Conservation (phyloP, 2,888 invertebrate species). For the Galerucella pusilla region DNA sequence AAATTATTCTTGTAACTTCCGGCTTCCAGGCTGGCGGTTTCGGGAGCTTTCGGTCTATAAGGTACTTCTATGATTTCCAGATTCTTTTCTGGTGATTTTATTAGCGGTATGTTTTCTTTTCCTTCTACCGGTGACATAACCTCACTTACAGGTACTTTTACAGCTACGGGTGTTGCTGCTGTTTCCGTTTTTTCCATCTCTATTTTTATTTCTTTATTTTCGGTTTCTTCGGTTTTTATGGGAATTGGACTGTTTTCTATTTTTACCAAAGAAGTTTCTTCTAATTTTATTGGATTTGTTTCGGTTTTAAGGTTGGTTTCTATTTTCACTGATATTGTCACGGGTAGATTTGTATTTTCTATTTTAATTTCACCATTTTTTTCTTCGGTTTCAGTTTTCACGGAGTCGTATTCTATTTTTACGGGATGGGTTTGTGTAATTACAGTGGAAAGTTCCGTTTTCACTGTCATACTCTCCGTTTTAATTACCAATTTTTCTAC, state of each 20-base stretch:
- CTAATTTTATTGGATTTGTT: slow-evolving; percentile 33
- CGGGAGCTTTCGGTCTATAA: slow-evolving; percentile 71
- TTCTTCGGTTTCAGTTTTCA: slow-evolving; percentile 36
- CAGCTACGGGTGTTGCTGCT: slow-evolving; percentile 62
- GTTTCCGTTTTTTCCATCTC: slow-evolving; percentile 63
- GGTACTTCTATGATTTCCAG: slow-evolving; percentile 61
- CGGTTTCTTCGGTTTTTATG: slow-evolving; percentile 27
- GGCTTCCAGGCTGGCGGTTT: slow-evolving; percentile 68
- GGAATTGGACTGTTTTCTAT: slow-evolving; percentile 29
- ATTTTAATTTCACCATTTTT: slow-evolving; percentile 12
- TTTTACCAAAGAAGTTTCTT: slow-evolving; percentile 31
- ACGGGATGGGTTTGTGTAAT: slow-evolving; percentile 38
- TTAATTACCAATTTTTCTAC: slow-evolving; percentile 44
- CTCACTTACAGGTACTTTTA: slow-evolving; percentile 64
- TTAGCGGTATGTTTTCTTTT: slow-evolving; percentile 69
- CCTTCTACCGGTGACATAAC: slow-evolving; percentile 66
- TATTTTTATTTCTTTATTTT: slow-evolving; percentile 33
- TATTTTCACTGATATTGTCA: slow-evolving; percentile 38
- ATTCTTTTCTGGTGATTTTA: slow-evolving; percentile 54
- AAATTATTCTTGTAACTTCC: slow-evolving; percentile 39
- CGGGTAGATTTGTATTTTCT: slow-evolving; percentile 33
- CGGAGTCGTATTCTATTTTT: slow-evolving; percentile 37
- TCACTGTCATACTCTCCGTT: slow-evolving; percentile 42
- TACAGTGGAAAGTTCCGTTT: slow-evolving; percentile 37
- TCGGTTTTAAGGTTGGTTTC: slow-evolving; percentile 44